Evolutionary conservation across 1,140 invertebrate genomes (phyloP).

Genomic region (Drosophila tristis): DNA sequence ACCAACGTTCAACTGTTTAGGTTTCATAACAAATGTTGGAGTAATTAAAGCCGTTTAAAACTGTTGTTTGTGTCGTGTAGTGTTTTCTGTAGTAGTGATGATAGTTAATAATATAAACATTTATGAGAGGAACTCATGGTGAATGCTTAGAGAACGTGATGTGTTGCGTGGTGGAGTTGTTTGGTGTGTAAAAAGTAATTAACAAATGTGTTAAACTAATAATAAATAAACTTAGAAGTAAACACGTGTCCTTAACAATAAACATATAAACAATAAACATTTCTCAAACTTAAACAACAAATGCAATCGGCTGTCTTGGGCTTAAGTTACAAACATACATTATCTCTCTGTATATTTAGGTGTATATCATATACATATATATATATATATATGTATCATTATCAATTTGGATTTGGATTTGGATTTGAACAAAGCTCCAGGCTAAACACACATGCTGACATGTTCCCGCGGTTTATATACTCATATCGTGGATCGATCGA

Average conservation of each 20-base stretch:
- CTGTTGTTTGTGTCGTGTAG: slow-evolving; percentile 40
- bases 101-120: slow-evolving; percentile 41
- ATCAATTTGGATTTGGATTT: slow-evolving; percentile 29
- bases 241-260: slow-evolving; percentile 56
- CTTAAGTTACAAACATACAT: slow-evolving; percentile 26
- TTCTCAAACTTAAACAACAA: slow-evolving; percentile 72
- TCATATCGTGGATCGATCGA: slow-evolving; percentile 22
- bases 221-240: slow-evolving; percentile 75
- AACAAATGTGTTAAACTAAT: slow-evolving; percentile 61
- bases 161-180: slow-evolving; percentile 10
- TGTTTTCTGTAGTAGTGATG: too few relatives aligned
- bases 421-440: slow-evolving; percentile 23
- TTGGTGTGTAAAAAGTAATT: slow-evolving; percentile 65
- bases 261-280: slow-evolving; percentile 52
- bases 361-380: slow-evolving; percentile 20
- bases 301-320: slow-evolving; percentile 57
- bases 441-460: slow-evolving; percentile 16
- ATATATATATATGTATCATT: slow-evolving; percentile 31
- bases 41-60: slow-evolving; percentile 42
- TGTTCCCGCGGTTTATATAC: slow-evolving; percentile 24
- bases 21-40: slow-evolving; percentile 48
- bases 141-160: slow-evolving; percentile 52
- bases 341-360: not conserved
- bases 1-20: slow-evolving; percentile 19
- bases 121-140: slow-evolving; percentile 71